phyloP scores from a whole-genome alignment of 1,140 invertebrate genomes.

The Formica selysi region DNA sequence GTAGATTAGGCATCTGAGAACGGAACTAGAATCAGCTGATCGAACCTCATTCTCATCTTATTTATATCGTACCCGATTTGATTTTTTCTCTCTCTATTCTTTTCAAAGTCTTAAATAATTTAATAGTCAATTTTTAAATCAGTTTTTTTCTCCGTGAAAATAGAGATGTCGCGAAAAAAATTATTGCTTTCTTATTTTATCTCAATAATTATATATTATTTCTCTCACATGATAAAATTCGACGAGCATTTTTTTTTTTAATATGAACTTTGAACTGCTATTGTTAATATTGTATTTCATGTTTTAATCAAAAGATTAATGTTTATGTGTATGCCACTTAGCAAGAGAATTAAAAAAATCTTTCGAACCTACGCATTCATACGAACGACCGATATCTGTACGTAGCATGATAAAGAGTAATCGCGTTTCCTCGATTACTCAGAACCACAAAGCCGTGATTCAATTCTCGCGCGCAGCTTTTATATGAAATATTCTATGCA shows the following conservation, averaged over 20 bases:
- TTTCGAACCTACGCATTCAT: neutral
- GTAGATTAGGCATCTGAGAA: neutral
- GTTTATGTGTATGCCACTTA: neutral
- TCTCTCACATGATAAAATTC: neutral
- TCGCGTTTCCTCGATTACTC: constrained; percentile 11
- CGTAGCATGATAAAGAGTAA: neutral
- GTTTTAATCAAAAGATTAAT: neutral
- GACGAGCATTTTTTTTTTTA: neutral
- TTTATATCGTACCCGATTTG: neutral
- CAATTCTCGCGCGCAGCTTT: neutral
- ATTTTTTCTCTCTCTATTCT: neutral
- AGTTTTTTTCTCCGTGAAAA: neutral
- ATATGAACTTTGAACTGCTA: neutral
- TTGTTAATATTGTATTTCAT: neutral
- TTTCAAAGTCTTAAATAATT: neutral
- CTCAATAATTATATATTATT: neutral
- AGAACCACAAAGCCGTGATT: neutral
- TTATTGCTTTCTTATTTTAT: too few relatives aligned
- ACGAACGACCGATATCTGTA: neutral
- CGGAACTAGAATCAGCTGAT: neutral
- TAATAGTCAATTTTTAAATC: neutral
- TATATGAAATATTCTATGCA: constrained; percentile 21
- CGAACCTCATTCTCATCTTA: neutral
- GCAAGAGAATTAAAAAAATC: neutral
- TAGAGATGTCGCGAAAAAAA: neutral